Evolutionary conservation across 2,888 invertebrate genomes (phyloP).

Genomic region (Miltochrista miniata): DNA sequence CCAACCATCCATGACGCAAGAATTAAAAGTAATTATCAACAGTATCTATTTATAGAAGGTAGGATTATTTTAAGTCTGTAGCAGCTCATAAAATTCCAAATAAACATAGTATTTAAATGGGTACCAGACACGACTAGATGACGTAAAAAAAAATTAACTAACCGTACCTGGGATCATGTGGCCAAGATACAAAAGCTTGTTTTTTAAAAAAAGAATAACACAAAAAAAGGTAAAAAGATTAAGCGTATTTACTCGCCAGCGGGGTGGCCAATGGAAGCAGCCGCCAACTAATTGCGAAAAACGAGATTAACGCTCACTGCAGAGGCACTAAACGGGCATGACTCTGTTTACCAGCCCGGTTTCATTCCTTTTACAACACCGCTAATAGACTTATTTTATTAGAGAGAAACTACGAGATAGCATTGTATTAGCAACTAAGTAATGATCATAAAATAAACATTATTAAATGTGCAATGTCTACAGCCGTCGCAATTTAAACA

Average conservation of each 20-base stretch:
- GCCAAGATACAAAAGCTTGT: constrained; percentile 51
- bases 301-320: constrained; percentile 77
- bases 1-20: neutral
- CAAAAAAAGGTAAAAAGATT: constrained; percentile 55
- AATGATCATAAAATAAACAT: constrained; percentile 66
- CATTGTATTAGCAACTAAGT: constrained; percentile 64
- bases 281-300: constrained; percentile 77
- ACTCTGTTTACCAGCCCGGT: constrained; percentile 65
- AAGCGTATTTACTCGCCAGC: constrained; percentile 58
- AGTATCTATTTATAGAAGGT: neutral
- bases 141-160: constrained; percentile 30
- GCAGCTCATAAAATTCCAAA: neutral
- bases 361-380: constrained; percentile 69
- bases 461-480: constrained; percentile 17
- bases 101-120: neutral
- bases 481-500: constrained; percentile 12
- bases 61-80: too few species aligned
- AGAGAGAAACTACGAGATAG: constrained; percentile 62
- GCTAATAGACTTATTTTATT: constrained; percentile 75
- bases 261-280: constrained; percentile 65
- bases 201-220: constrained; percentile 55
- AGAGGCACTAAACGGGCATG: constrained; percentile 69
- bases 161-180: constrained; percentile 17
- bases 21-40: neutral
- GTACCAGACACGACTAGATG: constrained; percentile 40